Conservation (phyloP, 2,113 vertebrate species). For the Apteryx mantelli region DNA sequence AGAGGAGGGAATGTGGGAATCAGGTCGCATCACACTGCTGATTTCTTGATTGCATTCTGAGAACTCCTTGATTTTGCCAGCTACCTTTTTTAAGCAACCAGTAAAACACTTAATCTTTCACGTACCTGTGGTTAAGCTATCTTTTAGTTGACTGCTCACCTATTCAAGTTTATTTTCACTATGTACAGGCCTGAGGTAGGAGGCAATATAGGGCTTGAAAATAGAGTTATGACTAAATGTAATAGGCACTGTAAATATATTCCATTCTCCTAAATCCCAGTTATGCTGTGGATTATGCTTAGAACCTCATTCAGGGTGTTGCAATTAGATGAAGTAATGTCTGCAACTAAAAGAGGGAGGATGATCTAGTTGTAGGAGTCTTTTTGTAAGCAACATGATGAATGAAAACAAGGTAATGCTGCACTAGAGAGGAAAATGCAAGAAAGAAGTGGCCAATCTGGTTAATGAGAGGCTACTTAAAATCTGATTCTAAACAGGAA, state of each 20-base stretch:
- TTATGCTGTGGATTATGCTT: neutral
- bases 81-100: neutral
- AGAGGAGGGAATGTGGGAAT: neutral
- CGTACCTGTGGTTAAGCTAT: neutral
- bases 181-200: neutral
- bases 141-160: neutral
- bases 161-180: neutral
- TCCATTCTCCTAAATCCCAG: neutral
- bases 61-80: neutral
- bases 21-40: neutral
- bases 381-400: neutral
- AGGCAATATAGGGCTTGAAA: neutral
- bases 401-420: neutral
- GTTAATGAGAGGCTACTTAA: neutral
- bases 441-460: conserved; percentile 36
- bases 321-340: conserved; percentile 60
- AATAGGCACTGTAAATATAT: neutral
- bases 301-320: neutral
- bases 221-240: neutral
- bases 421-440: neutral
- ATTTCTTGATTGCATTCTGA: neutral
- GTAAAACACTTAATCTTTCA: neutral
- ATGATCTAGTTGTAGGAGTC: neutral
- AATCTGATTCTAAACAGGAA: conserved; percentile 30
- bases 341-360: conserved; percentile 26